Conservation (phyloP, 2,888 invertebrate genomes). For the Apamea sordens region DNA sequence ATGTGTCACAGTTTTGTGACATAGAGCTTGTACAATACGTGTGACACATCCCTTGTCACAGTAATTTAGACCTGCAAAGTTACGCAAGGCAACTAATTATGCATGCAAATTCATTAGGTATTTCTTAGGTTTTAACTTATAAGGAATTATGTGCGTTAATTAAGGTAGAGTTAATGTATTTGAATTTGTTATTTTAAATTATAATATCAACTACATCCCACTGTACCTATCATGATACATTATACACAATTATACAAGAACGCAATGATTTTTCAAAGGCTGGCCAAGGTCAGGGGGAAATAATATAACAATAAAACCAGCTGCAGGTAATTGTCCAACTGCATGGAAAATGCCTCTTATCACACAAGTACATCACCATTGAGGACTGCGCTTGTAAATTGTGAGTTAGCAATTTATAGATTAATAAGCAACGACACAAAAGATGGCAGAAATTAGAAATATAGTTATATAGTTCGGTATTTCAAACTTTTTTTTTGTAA, state of each 20-base stretch:
- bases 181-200: slow-evolving; percentile 34
- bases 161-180: slow-evolving; percentile 34
- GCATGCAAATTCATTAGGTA: slow-evolving; percentile 71
- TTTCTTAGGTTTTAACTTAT: slow-evolving; percentile 49
- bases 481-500: not conserved
- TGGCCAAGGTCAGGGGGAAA: slow-evolving; percentile 20
- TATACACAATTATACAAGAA: slow-evolving; percentile 21
- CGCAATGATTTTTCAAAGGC: slow-evolving; percentile 39
- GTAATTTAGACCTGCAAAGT: slow-evolving; percentile 25
- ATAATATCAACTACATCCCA: slow-evolving; percentile 5
- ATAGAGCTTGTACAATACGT: slow-evolving; percentile 2
- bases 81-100: slow-evolving; percentile 62
- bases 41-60: slow-evolving; percentile 25
- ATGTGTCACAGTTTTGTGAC: slow-evolving; percentile 1
- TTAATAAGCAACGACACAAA: not conserved
- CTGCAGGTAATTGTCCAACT: slow-evolving; percentile 14
- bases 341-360: slow-evolving; percentile 22
- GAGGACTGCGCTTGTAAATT: not conserved
- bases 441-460: not conserved
- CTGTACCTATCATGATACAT: slow-evolving; percentile 6
- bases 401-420: not conserved
- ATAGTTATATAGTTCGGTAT: too few species aligned
- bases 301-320: slow-evolving; percentile 36
- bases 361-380: slow-evolving; percentile 6
- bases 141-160: slow-evolving; percentile 55